These are phyloP conservation scores for Sarcophaga peregrina DNA, from an alignment of 1,140 invertebrate genomes.

Conservation along the genomic window DNA sequence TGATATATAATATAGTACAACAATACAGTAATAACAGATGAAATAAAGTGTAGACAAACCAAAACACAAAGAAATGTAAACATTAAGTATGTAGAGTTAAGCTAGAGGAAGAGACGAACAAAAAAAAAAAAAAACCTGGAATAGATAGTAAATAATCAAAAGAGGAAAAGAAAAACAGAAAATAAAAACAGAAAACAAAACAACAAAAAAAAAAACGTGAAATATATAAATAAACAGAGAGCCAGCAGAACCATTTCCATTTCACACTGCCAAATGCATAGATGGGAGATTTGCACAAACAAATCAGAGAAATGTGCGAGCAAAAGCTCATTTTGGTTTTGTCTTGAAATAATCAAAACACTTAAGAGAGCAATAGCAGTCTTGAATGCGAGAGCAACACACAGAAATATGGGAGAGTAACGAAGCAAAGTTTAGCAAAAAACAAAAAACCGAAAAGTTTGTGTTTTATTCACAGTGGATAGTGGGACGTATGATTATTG, in stretches of 20 bases:
- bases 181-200: too few relatives aligned
- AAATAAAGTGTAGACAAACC: slow-evolving; percentile 16
- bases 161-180: neutral
- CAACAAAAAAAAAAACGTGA: too few relatives aligned
- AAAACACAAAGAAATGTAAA: neutral
- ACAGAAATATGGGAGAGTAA: neutral
- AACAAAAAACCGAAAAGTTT: slow-evolving; percentile 17
- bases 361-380: neutral
- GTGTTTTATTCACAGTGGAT: neutral
- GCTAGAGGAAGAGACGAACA: neutral
- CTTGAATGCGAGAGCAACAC: neutral
- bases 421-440: neutral
- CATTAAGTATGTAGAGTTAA: too few relatives aligned
- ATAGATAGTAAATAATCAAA: neutral
- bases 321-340: neutral
- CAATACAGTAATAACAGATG: neutral
- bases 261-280: too few relatives aligned
- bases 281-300: neutral
- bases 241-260: neutral
- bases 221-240: slow-evolving; percentile 23
- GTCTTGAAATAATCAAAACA: neutral
- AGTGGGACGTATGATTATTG: slow-evolving; percentile 40
- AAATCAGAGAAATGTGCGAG: neutral
- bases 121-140: neutral
- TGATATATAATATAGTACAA: neutral